phyloP scores from a whole-genome alignment of 1,140 invertebrate genomes.

The Heterodera carotae region DNA sequence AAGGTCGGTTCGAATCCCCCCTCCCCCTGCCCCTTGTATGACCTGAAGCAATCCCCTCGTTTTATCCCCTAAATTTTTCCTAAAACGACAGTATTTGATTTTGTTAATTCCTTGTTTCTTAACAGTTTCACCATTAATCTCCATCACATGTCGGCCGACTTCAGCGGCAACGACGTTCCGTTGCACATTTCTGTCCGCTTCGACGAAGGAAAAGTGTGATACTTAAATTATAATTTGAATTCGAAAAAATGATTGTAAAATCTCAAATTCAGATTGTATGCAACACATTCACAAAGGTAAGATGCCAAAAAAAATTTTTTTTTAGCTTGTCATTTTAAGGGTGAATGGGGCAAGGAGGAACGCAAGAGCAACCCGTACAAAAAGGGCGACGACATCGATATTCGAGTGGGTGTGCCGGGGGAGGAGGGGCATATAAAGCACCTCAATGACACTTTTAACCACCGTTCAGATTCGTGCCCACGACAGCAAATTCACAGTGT shows the following conservation, averaged over 20 bases:
- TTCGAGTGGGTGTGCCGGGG: slow-evolving; percentile 33
- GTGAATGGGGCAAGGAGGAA: slow-evolving; percentile 64
- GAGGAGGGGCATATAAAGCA: no score
- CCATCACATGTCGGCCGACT: slow-evolving; percentile 56
- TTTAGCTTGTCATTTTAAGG: slow-evolving; percentile 33
- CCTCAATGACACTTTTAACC: not conserved
- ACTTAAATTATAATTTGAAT: not conserved
- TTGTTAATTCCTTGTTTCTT: not conserved
- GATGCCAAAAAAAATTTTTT: not conserved
- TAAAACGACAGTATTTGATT: not conserved
- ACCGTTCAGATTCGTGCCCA: slow-evolving; percentile 53
- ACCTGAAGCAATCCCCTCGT: no score
- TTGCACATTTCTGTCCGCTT: slow-evolving; percentile 62
- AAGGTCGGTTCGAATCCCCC: no score
- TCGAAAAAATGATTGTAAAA: slow-evolving; percentile 8
- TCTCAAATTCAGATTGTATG: slow-evolving; percentile 52
- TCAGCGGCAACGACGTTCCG: slow-evolving; percentile 62
- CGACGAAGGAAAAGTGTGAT: slow-evolving; percentile 59
- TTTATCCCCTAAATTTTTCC: not conserved
- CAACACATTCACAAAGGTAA: slow-evolving; percentile 52
- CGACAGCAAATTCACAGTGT: slow-evolving; percentile 60
- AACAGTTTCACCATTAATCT: slow-evolving; percentile 58
- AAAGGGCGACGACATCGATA: slow-evolving; percentile 61
- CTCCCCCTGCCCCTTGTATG: no score
- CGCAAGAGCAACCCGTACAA: slow-evolving; percentile 64